Base-by-base conservation (phyloP, 1,140 invertebrate genomes). In the Polypedilum vanderplanki region DNA sequence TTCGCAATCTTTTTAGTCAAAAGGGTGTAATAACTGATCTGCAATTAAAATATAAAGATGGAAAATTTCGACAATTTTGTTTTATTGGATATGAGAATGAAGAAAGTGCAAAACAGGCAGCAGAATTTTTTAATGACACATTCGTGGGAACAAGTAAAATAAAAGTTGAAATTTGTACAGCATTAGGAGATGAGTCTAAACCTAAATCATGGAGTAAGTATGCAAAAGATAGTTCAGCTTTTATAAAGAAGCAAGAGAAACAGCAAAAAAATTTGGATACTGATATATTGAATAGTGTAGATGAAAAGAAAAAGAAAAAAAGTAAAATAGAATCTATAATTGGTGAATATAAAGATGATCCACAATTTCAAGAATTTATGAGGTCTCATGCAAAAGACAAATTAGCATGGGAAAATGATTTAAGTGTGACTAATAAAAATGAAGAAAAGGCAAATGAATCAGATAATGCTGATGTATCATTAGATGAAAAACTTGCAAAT, bases 161-260 rank as follows among this genome's bases (percentile, higher is more conserved):
- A 77, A 84, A 85, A 78, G 92, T 97, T 0, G 88, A 96, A 82
- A 79, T 86, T 7, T 96, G 94, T 83, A 86, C 87, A 8, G 86
- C 88, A 75, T 86, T 97, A 79, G 92, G 93, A 10, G 91, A 94
- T 84, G 81, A 86, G 20, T 88, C 87, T 64, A 97, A 96, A 83
- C 92, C 94, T n/a, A 89, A 91, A 83, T 87, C 94, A 1, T 96
- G 94, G 93, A 97, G 93, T 81, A 93, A 93, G 85, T 90, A 93
- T 85, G 87, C 92, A 7, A 77, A 85, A 17, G 91, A 93, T 76
- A 92, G 89, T 81, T 85, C 86, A 77, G 85, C 86, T 17, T 86
- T 86, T 79, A 87, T 89, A 79, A 87, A 88, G 81, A 76, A 82
- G 65, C 82, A 88, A 77, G 74, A 80, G 77, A 20, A 80, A 77